These are phyloP conservation scores for Pluvianellus socialis DNA, from an alignment of 2,113 vertebrate genomes.

Conservation along the genomic window DNA sequence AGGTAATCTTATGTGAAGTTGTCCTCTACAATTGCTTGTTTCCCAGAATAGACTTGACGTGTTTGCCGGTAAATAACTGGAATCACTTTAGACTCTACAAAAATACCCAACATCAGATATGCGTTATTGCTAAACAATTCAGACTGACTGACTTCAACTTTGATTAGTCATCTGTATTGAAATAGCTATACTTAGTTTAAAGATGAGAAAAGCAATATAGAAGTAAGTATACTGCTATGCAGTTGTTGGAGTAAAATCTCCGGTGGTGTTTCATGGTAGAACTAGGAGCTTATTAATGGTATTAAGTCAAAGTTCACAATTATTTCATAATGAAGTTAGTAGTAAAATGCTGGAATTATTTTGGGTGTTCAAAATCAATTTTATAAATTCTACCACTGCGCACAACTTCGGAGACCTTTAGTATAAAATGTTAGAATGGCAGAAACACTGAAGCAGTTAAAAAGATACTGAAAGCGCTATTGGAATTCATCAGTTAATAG, in stretches of 20 bases:
- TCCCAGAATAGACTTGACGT: not conserved
- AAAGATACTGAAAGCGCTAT: not conserved
- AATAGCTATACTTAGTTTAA: not conserved
- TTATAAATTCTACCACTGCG: not conserved
- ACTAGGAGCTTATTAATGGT: not conserved
- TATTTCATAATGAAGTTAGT: not conserved
- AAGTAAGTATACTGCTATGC: not conserved
- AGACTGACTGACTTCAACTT: not conserved
- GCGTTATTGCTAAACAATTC: not conserved
- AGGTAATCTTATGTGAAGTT: conserved; percentile 75
- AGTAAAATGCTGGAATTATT: not conserved
- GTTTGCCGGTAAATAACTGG: not conserved
- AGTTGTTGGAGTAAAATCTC: not conserved
- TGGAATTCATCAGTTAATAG: not conserved
- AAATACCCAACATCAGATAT: not conserved
- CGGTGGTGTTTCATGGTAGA: not conserved
- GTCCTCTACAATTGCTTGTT: not conserved
- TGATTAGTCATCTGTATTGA: not conserved
- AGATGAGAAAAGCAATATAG: not conserved
- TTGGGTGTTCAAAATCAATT: not conserved
- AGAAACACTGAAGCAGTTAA: not conserved
- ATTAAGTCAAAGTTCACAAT: not conserved
- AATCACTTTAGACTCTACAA: not conserved
- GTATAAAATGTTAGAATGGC: not conserved
- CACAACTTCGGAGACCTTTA: not conserved